Evolutionary conservation across 2,888 invertebrate species (phyloP).

Genomic region (Atrina japonica): DNA sequence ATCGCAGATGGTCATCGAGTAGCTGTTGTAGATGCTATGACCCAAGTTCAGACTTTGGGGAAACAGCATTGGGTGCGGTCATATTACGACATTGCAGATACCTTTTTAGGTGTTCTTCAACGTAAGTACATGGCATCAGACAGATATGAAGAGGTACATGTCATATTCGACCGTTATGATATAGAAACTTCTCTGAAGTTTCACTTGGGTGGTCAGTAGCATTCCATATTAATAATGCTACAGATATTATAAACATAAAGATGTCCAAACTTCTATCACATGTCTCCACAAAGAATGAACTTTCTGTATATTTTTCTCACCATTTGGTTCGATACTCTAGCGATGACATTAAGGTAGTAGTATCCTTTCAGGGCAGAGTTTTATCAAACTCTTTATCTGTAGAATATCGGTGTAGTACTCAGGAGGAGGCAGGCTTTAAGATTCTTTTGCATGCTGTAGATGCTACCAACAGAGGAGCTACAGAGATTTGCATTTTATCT

Average conservation of each 20-base stretch:
- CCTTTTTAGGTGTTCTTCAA: not conserved
- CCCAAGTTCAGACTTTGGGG: conserved; percentile 15
- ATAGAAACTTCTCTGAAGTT: conserved; percentile 20
- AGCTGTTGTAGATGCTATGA: conserved; percentile 26
- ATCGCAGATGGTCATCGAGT: not conserved
- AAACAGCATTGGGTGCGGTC: conserved; percentile 16
- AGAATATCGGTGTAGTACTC: conserved; percentile 1
- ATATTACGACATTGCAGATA: conserved; percentile 15
- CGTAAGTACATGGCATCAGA: not conserved
- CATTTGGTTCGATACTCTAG: not conserved
- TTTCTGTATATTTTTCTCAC: conserved; percentile 13
- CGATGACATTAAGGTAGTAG: not conserved
- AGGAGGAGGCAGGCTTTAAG: conserved; percentile 22
- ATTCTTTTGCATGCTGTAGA: conserved; percentile 17
- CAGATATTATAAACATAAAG: conserved; percentile 15
- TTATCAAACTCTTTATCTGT: not conserved
- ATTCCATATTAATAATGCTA: conserved; percentile 23
- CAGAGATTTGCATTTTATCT: not conserved
- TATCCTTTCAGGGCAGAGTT: not conserved
- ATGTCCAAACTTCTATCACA: conserved; percentile 21
- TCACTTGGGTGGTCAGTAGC: conserved; percentile 5
- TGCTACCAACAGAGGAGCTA: conserved; percentile 11
- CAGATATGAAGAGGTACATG: conserved; percentile 18
- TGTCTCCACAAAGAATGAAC: conserved; percentile 24
- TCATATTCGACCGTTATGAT: conserved; percentile 33